Base-by-base conservation (phyloP, 2,113 vertebrate species). In the Ramphastos sulfuratus region DNA sequence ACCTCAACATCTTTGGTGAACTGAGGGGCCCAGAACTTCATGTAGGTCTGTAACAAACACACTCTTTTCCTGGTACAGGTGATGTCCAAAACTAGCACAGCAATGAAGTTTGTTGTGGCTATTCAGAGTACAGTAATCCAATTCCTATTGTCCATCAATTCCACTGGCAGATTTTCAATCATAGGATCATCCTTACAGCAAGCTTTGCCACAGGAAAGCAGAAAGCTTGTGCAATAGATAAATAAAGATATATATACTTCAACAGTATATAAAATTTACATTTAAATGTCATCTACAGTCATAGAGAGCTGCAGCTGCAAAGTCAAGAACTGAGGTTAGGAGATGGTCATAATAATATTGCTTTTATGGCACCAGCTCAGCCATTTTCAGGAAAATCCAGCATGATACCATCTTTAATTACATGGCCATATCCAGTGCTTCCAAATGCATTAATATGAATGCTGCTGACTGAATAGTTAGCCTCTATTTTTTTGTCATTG, bases 391-490 rank as follows among this genome's bases (percentile, higher is more conserved):
- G n/a, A 89, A 90, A 59, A 84, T 59, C 19, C 37, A 71, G 10
- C 60, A 24, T 30, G 88, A 96, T 93, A 95, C 19, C 33, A 89
- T 94, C 91, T 95, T 93, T 94, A 96, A 96, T 96, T 94, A 95
- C 52, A 65, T 9, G n/a, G 44, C 15, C 70, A 84, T 67, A 91
- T 82, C 35, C n/a, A 76, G 44, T 39, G 25, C 31, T 79, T 71
- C 55, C 19, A 59, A 28, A 42, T 73, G 12, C 14, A n/a, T 63
- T 65, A 72, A 85, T 76, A 89, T n/a, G 24, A 89, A 69, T 59
- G 55, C 39, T 75, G 58, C 16, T 74, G 19, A 35, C 20, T 77
- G 52, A 93, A 93, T 44, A 63, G 27, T 55, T 80, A 79, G 23
- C 17, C 46, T 70, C 59, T 77, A 67, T 85, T 92, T 92, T 66